Percentiles rank a stretch among this genome's conserved stretches.
phyloP scores from a whole-genome alignment of 2,888 invertebrate genomes.

The Rhodophaea formosa region DNA sequence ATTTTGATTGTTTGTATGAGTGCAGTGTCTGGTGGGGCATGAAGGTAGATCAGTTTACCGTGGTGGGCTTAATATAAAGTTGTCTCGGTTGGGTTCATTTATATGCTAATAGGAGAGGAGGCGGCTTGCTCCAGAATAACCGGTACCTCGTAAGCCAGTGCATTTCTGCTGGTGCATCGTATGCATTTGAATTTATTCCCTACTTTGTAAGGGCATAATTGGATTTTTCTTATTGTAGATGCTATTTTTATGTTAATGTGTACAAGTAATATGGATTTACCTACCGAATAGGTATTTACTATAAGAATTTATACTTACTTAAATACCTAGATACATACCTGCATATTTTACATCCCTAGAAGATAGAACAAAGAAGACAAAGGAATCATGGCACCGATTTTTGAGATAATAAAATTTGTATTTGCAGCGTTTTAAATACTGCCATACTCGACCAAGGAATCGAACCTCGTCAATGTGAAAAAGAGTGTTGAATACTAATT shows the following conservation, averaged over 20 bases:
- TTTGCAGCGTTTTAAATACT: too few species aligned
- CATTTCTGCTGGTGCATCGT: constrained; percentile 25
- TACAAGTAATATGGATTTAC: not conserved
- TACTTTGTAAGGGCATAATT: constrained; percentile 34
- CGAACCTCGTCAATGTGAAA: too few species aligned
- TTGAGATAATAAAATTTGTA: too few species aligned
- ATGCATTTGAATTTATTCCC: constrained; percentile 32
- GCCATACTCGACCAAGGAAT: too few species aligned
- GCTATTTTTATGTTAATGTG: not conserved
- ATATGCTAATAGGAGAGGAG: constrained; percentile 74
- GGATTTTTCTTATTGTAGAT: not conserved
- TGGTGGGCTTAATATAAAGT: constrained; percentile 67
- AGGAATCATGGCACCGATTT: too few species aligned
- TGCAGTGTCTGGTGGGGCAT: constrained; percentile 23
- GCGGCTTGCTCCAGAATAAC: constrained; percentile 60
- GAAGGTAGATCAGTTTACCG: constrained; percentile 38
- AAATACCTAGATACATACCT: not conserved
- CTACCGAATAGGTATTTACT: not conserved
- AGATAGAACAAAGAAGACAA: too few species aligned
- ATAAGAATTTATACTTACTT: too few species aligned
- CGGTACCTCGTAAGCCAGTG: constrained; percentile 43
- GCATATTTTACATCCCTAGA: too few species aligned
- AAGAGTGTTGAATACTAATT: too few species aligned
- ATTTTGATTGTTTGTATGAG: constrained; percentile 33
- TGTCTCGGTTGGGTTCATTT: constrained; percentile 74